A percentile compares a stretch with the other conserved stretches of the same genome.
Conservation (phyloP, 2,888 invertebrate species). For the Hartigia nigra region DNA sequence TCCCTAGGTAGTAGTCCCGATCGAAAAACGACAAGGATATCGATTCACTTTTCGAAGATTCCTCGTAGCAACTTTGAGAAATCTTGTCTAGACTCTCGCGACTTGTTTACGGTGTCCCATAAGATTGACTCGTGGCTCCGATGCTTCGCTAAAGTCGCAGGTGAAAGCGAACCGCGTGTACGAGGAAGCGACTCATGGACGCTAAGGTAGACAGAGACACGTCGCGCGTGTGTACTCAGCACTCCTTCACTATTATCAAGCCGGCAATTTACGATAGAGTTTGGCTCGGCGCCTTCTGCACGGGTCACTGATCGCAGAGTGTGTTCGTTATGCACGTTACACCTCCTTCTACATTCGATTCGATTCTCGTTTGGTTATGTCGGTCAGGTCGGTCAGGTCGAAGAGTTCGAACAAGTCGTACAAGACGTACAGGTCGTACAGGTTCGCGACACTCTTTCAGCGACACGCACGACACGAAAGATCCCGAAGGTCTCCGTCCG, state of each 20-base stretch:
- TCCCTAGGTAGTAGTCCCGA: not conserved
- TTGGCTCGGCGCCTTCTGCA: constrained; percentile 16
- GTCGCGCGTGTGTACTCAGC: not conserved
- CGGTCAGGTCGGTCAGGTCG: not conserved
- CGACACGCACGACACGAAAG: not conserved
- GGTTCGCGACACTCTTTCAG: not conserved
- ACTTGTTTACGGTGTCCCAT: not conserved
- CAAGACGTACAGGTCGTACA: no score
- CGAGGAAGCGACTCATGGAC: not conserved
- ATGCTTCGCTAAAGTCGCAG: not conserved
- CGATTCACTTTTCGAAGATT: not conserved
- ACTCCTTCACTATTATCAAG: not conserved
- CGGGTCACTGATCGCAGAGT: constrained; percentile 46
- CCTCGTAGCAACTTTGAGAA: not conserved
- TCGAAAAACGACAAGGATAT: not conserved
- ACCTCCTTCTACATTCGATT: not conserved
- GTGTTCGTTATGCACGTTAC: constrained; percentile 39
- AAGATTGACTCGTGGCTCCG: not conserved
- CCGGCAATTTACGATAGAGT: not conserved
- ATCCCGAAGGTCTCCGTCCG: not conserved
- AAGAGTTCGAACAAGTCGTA: not conserved
- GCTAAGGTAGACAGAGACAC: not conserved
- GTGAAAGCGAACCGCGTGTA: not conserved
- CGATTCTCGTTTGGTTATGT: not conserved
- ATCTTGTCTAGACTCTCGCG: not conserved